Conservation (phyloP, 2,797 vertebrate genomes). For the Malurus splendens region DNA sequence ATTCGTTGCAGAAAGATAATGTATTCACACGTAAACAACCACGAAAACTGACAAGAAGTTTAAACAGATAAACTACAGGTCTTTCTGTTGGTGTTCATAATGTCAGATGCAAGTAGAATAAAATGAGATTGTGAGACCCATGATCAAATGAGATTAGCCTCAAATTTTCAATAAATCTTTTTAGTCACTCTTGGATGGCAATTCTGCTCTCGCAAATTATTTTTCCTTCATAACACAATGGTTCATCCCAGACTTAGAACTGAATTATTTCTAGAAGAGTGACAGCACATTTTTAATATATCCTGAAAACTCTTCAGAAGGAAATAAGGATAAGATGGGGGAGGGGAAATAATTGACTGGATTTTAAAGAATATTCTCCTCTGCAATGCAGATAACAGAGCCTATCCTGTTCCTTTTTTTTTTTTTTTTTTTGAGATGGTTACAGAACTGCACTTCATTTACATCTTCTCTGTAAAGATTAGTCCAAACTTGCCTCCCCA, state of each 20-base stretch:
- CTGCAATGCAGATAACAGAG: background rate
- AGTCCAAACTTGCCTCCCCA: background rate
- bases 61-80: background rate
- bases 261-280: background rate
- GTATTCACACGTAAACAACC: background rate
- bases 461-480: background rate
- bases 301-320: background rate
- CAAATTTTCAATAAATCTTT: background rate
- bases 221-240: conserved; percentile 8
- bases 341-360: background rate
- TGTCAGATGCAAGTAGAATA: background rate
- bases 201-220: conserved; percentile 27
- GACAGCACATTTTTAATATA: conserved; percentile 33
- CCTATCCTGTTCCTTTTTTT: background rate
- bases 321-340: background rate
- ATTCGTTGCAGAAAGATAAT: background rate
- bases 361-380: conserved; percentile 4
- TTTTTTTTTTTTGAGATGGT: background rate
- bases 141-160: background rate
- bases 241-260: background rate
- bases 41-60: background rate
- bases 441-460: background rate
- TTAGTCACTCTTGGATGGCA: background rate
- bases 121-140: background rate
- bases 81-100: background rate